phyloP scores from a whole-genome alignment of 1,140 invertebrate genomes.

The Acromyrmex echinatior region DNA sequence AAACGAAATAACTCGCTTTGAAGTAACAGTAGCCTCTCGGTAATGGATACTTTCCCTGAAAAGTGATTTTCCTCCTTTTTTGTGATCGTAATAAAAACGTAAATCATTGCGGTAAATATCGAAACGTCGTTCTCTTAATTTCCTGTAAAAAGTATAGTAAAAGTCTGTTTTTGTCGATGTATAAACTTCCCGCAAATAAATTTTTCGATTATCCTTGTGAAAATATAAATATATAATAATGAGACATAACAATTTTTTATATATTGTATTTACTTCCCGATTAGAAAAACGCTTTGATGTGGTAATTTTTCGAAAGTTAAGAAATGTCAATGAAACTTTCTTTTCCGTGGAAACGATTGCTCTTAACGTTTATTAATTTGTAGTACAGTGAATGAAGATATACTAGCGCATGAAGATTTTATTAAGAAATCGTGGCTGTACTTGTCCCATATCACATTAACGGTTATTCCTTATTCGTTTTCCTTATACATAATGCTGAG shows the following conservation, averaged over 20 bases:
- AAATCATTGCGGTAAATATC: conserved; percentile 12
- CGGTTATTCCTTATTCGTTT: conserved; percentile 1
- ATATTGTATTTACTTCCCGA: neutral
- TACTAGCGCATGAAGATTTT: neutral
- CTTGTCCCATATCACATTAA: conserved; percentile 26
- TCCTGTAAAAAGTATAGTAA: conserved; percentile 1
- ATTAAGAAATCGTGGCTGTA: conserved; percentile 13
- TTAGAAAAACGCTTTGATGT: neutral
- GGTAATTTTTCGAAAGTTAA: neutral
- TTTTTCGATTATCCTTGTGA: neutral
- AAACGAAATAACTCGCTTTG: neutral
- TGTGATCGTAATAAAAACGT: conserved; percentile 15
- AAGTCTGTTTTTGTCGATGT: neutral
- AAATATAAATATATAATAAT: neutral
- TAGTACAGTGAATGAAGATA: neutral
- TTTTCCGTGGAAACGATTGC: neutral
- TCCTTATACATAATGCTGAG: conserved; percentile 4
- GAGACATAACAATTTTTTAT: neutral
- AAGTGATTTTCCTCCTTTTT: conserved; percentile 3
- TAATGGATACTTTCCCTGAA: conserved; percentile 19
- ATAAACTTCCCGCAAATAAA: neutral
- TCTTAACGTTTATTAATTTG: neutral
- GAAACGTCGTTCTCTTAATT: neutral
- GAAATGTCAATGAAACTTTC: conserved; percentile 1
- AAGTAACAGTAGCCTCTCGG: neutral